Evolutionary conservation across 2,113 vertebrate species (phyloP), one percentile per base, ranked within the genome.

Genomic region (Bubo bubo): DNA sequence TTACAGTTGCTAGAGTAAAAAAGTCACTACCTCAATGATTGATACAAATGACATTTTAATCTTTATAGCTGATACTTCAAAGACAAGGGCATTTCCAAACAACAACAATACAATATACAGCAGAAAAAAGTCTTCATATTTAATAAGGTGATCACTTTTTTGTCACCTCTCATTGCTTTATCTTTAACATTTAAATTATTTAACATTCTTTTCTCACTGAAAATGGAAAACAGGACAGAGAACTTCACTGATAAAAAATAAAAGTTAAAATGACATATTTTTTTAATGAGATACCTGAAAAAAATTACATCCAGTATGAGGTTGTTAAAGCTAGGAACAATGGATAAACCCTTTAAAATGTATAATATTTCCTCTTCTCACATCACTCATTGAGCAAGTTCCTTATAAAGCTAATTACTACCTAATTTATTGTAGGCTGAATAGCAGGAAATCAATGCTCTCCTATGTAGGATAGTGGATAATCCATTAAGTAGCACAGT

Each of bases 401-500:
- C 14, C 19, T 67, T 71, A 62, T 24, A 77, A 70, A 86, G 50
- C 17, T 83, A 76, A 90, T 93, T 88, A 14, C 41, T 70, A 43
- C 4, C 10, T 76, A 90, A 93, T 96, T 95, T 86, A 74, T 30
- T 71, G 64, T 43, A 67, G 30, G 62, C 22, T 35, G 32, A 73
- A 50, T 59, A 88, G 86, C 37, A 71, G 53, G 45, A 88, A 87
- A 83, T 88, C 75, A 71, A 32, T 70, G 23, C 28, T 92, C 16
- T 95, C 27, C 58, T 39, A 14, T 73, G 59, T 45, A 53, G 20
- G 45, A 55, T 17, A 74, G 23, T 55, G 74, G 71, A 73, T 79
- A 92, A 94, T 83, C 85, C 71, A 86, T 83, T 94, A 88, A 82
- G 35, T 50, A 91, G 14, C 37, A 62, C 85, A 90, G 81, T 32